Conservation (phyloP, 1,140 invertebrate genomes). For the Bombus consobrinus region DNA sequence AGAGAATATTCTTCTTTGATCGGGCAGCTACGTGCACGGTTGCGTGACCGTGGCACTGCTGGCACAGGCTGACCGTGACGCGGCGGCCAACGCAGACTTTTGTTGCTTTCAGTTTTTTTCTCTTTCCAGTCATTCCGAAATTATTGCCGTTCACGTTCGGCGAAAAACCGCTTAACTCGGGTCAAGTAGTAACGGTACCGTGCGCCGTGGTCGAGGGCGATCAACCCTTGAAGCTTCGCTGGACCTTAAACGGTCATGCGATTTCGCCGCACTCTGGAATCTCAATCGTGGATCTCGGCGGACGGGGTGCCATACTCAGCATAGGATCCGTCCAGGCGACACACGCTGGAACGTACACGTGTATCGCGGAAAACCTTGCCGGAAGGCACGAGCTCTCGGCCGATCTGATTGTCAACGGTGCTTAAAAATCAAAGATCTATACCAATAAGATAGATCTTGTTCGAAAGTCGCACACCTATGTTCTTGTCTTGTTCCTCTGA, state of each 20-base stretch:
- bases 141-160: slow-evolving; percentile 86
- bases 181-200: slow-evolving; percentile 82
- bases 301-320: slow-evolving; percentile 87
- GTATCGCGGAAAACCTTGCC: slow-evolving; percentile 89
- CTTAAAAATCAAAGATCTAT: slow-evolving; percentile 61
- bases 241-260: slow-evolving; percentile 85
- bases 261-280: slow-evolving; percentile 85
- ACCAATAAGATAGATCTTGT: slow-evolving; percentile 16
- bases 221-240: slow-evolving; percentile 85
- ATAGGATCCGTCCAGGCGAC: slow-evolving; percentile 88
- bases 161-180: slow-evolving; percentile 82
- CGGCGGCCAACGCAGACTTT: not conserved
- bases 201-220: slow-evolving; percentile 83
- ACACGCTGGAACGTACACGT: slow-evolving; percentile 92
- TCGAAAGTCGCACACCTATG: slow-evolving; percentile 72
- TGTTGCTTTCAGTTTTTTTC: slow-evolving; percentile 59
- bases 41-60: not conserved
- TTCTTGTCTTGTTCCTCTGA: slow-evolving; percentile 83
- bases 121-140: slow-evolving; percentile 85
- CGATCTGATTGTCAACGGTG: slow-evolving; percentile 89
- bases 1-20: not conserved
- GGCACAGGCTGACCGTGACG: too few species aligned
- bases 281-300: slow-evolving; percentile 86
- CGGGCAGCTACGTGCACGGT: not conserved
- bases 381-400: slow-evolving; percentile 86